phyloP scores from a whole-genome alignment of 2,888 invertebrate species.

The Dysmachus trigonus region DNA sequence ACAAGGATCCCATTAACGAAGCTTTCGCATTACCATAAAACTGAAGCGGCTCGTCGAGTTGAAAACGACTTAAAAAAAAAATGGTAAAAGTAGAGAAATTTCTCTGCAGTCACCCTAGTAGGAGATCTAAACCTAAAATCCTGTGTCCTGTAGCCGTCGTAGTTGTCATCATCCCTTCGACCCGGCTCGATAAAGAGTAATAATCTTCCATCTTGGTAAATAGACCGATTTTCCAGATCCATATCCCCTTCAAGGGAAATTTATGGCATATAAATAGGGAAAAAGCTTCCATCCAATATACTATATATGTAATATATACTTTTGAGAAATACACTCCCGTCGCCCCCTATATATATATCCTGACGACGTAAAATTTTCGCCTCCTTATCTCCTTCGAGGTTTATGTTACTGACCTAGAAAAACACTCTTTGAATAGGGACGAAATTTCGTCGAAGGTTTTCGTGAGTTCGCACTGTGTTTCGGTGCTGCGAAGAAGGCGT shows the following conservation, averaged over 20 bases:
- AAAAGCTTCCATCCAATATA: background rate
- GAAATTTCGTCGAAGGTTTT: background rate
- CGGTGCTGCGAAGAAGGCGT: background rate
- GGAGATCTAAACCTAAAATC: background rate
- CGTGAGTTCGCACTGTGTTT: background rate
- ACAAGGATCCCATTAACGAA: background rate
- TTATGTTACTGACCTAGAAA: conserved; percentile 29
- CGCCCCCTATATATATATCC: background rate
- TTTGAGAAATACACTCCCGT: background rate
- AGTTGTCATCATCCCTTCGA: background rate
- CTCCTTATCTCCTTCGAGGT: background rate
- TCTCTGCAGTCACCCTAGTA: background rate
- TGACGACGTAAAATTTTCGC: background rate
- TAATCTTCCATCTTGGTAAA: conserved; percentile 12
- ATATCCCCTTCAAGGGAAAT: conserved; percentile 5
- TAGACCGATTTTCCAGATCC: background rate
- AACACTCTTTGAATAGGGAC: conserved; percentile 16
- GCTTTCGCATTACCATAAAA: conserved; percentile 18
- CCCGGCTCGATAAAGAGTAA: background rate
- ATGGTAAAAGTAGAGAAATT: background rate
- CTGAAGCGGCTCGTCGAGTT: background rate
- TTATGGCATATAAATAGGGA: conserved; percentile 8
- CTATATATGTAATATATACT: background rate
- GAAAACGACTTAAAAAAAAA: conserved; percentile 1
- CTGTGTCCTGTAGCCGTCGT: background rate